These are phyloP conservation scores for Athalia rosae DNA, from an alignment of 2,888 invertebrate genomes.

Conservation along the genomic window DNA sequence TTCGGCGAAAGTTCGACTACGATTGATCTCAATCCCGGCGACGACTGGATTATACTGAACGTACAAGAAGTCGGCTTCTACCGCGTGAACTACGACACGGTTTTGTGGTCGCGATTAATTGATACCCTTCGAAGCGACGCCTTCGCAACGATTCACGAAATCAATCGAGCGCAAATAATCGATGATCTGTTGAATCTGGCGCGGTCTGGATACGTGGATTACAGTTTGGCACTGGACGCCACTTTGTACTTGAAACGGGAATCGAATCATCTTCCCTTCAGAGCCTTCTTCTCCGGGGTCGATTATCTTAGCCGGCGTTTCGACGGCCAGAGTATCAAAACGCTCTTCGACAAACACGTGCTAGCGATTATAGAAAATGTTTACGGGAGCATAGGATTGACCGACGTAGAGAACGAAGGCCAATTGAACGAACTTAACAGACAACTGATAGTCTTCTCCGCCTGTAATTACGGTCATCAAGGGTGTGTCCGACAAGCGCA, in stretches of 20 bases:
- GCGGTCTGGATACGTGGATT: constrained; percentile 79
- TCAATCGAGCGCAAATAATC: constrained; percentile 87
- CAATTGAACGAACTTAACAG: constrained; percentile 79
- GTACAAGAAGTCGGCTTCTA: constrained; percentile 76
- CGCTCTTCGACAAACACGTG: constrained; percentile 62
- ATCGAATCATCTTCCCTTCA: constrained; percentile 87
- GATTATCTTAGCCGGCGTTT: constrained; percentile 67
- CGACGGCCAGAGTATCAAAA: constrained; percentile 47
- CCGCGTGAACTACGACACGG: constrained; percentile 80
- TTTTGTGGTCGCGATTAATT: constrained; percentile 76
- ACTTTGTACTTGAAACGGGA: constrained; percentile 82
- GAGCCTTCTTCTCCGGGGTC: constrained; percentile 73
- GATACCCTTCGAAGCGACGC: constrained; percentile 72
- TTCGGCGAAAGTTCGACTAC: constrained; percentile 64
- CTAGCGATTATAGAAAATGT: constrained; percentile 73
- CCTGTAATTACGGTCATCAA: constrained; percentile 79
- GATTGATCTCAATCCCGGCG: constrained; percentile 75
- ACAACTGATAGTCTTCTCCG: constrained; percentile 78
- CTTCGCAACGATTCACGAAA: constrained; percentile 75
- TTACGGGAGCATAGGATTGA: constrained; percentile 76
- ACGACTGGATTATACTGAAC: constrained; percentile 65
- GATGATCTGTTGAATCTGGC: constrained; percentile 88
- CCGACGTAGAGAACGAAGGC: constrained; percentile 73
- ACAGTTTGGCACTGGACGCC: constrained; percentile 80
- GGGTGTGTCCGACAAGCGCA: constrained; percentile 77